Percentiles rank a stretch among this genome's conserved stretches.
These are phyloP conservation scores for Cryptus viduatorius DNA, from an alignment of 2,888 invertebrate genomes.

Conservation along the genomic window DNA sequence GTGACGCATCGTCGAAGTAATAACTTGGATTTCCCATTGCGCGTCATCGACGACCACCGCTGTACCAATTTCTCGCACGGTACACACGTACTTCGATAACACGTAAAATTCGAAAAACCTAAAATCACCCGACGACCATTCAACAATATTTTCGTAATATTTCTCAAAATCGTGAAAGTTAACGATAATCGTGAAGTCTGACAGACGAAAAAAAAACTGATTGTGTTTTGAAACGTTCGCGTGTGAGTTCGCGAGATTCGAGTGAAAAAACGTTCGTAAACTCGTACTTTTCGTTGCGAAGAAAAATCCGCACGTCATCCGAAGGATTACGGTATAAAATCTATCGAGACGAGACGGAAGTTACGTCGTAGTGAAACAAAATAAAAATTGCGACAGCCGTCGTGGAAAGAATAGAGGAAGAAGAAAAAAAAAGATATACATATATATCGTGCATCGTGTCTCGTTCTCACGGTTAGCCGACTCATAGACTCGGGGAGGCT, in stretches of 20 bases:
- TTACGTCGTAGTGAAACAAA: conserved; percentile 10
- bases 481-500: conserved; percentile 29
- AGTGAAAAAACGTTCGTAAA: conserved; percentile 29
- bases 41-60: conserved; percentile 21
- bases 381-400: conserved; percentile 15
- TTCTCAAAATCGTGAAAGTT: not conserved
- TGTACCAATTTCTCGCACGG: not conserved
- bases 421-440: not conserved
- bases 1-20: conserved; percentile 39
- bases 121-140: not conserved
- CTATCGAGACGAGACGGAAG: conserved; percentile 2
- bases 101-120: not conserved
- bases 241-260: conserved; percentile 27
- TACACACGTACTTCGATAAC: not conserved
- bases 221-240: conserved; percentile 10
- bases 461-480: conserved; percentile 61
- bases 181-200: not conserved
- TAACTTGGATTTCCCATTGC: not conserved
- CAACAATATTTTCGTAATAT: not conserved
- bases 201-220: not conserved
- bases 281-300: too few relatives aligned
- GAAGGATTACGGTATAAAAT: conserved; percentile 1
- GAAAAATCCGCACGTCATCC: not conserved
- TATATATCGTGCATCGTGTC: conserved; percentile 42
- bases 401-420: not conserved